Evolutionary conservation across 1,140 invertebrate species (phyloP), one percentile per base, ranked within the genome.

Genomic region (Drosophila ogumai): DNA sequence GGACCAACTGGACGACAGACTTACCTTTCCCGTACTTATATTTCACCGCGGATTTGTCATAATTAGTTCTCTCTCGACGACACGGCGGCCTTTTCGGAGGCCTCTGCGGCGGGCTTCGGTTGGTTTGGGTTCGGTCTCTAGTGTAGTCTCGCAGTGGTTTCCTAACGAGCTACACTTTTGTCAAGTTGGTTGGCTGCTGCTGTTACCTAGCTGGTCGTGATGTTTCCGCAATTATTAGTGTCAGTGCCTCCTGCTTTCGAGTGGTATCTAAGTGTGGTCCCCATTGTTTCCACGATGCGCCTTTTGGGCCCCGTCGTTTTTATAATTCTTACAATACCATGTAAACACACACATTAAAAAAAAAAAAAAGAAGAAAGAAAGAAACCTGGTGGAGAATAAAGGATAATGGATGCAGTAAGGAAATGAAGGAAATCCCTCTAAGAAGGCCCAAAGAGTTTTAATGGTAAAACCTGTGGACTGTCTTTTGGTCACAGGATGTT

Each of bases 181-280:
- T 88, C 84, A 82, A 82, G 80, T 88, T 64, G 56, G 76, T 88
- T 56, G 56, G 54, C 17, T 31, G 19, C 25, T 22, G 41, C 40
- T 38, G 58, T 32, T 66, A 82, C 73, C 36, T 50, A 54, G 61
- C 36, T 50, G 72, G 73, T 77, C 75, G 75, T 88, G 82, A 59
- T 86, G 82, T 86, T 86, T 86, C 82, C 82, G 82, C 82, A 88
- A 88, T 86, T 86, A 88, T 86, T 82, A 88, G 71, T 77, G 74
- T 59, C 75, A 68, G 47, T 79, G 79, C 63, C 66, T 67, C 47
- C 61, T 63, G 64, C 77, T 88, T 85, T 88, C 81, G 77, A 81
- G 79, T 60, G 67, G 66, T 79, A 67, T 73, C 66, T 72, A 74
- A 77, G 73, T 77, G 74, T 67, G 84, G 80, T 88, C 59, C 71